These are phyloP conservation scores for Tenebrio molitor DNA, from an alignment of 1,140 invertebrate genomes.

Conservation along the genomic window DNA sequence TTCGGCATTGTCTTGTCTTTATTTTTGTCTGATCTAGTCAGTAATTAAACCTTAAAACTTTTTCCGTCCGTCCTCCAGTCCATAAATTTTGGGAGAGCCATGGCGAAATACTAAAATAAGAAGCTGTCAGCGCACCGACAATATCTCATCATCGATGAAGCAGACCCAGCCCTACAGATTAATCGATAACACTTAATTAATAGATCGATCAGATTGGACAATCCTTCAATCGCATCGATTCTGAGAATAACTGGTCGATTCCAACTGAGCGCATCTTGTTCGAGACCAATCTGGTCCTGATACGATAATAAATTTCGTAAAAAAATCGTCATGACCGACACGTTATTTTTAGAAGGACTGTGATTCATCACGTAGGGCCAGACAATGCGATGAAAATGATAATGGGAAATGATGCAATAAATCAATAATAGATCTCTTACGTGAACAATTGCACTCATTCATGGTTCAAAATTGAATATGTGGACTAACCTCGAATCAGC, in stretches of 20 bases:
- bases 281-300: not conserved
- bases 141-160: too few species aligned
- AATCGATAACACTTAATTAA: not conserved
- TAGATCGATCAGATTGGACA: slow-evolving; percentile 4
- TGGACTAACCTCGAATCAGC: slow-evolving; percentile 58
- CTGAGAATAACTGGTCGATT: not conserved
- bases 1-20: too few species aligned
- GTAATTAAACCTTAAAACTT: too few species aligned
- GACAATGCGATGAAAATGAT: slow-evolving; percentile 9
- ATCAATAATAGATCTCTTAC: not conserved
- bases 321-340: not conserved
- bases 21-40: too few species aligned
- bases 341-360: not conserved
- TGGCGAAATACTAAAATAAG: too few species aligned
- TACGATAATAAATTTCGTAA: not conserved
- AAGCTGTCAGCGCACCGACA: too few species aligned
- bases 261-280: not conserved
- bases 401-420: slow-evolving; percentile 17
- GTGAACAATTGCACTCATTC: slow-evolving; percentile 1
- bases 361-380: slow-evolving; percentile 8
- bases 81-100: too few species aligned
- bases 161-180: not conserved
- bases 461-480: not conserved
- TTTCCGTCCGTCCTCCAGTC: too few species aligned
- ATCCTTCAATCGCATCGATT: not conserved